Conservation (phyloP, 2,113 vertebrate genomes). For the Piaya cayana region DNA sequence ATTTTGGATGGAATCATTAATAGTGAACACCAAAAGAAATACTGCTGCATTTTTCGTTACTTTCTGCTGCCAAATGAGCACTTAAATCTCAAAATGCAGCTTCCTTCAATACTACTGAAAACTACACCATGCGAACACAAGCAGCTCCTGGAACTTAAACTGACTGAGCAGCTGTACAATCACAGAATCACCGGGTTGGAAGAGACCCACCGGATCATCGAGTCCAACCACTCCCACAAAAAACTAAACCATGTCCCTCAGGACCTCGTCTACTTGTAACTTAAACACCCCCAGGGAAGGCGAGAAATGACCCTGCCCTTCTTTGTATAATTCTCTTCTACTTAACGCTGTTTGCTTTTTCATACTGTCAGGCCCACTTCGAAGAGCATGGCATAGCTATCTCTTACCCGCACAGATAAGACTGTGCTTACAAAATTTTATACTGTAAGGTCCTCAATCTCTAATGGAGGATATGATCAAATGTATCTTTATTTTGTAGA, state of each 20-base stretch:
- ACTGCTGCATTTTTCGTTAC: neutral
- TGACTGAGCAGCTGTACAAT: neutral
- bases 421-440: neutral
- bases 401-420: neutral
- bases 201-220: too few relatives aligned
- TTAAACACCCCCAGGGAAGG: too few relatives aligned
- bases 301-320: neutral
- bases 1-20: neutral
- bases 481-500: neutral
- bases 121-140: neutral
- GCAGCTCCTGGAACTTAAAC: neutral
- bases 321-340: neutral
- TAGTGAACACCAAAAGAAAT: neutral
- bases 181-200: too few relatives aligned
- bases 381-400: fast-evolving
- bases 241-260: too few relatives aligned
- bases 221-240: too few relatives aligned
- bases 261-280: too few relatives aligned
- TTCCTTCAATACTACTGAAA: neutral
- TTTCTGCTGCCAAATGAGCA: neutral
- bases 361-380: neutral
- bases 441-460: neutral
- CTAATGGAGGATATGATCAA: neutral
- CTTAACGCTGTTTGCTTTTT: neutral
- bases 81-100: neutral